Evolutionary conservation across 2,113 vertebrate genomes (phyloP).

Genomic region (Eulemur rufifrons): DNA sequence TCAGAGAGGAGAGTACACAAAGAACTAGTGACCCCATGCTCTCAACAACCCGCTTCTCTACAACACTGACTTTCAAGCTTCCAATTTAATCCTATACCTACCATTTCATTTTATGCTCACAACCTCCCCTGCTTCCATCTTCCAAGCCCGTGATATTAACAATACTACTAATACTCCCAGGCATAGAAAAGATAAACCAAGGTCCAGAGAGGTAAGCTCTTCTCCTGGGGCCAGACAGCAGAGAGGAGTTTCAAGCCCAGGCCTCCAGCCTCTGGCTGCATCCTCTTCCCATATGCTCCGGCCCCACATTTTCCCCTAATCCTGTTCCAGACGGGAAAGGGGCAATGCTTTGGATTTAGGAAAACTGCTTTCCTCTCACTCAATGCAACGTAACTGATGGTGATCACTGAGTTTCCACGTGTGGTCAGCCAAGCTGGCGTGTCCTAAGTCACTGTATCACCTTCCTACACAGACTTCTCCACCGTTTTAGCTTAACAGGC

Average conservation of each 20-base stretch:
- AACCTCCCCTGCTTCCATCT: neutral
- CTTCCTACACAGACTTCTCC: accelerated
- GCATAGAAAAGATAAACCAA: neutral
- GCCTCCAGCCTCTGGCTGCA: neutral
- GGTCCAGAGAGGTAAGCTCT: neutral
- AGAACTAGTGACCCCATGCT: neutral
- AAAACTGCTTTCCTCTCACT: neutral
- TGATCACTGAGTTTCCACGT: neutral
- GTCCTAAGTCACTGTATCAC: accelerated
- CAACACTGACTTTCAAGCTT: neutral
- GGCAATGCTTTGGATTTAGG: neutral
- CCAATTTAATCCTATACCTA: neutral
- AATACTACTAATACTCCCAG: neutral
- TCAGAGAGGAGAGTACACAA: neutral
- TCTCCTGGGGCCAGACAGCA: neutral
- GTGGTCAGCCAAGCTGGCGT: accelerated
- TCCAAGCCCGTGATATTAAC: neutral
- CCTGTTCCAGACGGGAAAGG: neutral
- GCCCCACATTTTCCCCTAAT: neutral
- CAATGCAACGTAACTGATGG: accelerated
- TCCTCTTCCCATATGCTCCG: neutral
- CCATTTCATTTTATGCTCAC: neutral
- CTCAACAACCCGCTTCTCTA: neutral
- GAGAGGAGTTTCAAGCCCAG: neutral
- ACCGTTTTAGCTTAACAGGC: neutral